These are phyloP conservation scores for Sebastes diaconus DNA, from an alignment of 2,797 vertebrate genomes.

Conservation along the genomic window DNA sequence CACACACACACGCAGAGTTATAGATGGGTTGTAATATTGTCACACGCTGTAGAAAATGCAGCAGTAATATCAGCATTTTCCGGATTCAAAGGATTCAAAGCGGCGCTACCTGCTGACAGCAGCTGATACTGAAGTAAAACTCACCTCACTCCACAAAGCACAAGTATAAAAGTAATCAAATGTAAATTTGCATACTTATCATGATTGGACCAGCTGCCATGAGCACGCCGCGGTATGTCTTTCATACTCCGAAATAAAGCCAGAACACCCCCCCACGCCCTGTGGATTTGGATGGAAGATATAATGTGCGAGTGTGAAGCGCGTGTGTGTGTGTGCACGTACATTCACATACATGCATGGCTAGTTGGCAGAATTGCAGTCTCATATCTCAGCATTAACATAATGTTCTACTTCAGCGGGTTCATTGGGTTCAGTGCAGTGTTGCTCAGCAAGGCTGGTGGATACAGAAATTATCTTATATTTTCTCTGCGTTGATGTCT, in stretches of 20 bases:
- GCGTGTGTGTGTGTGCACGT: neutral
- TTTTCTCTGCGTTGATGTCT: neutral
- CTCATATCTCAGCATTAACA: slow-evolving; percentile 62
- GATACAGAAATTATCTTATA: neutral
- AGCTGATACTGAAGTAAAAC: slow-evolving; percentile 59
- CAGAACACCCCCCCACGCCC: slow-evolving; percentile 16
- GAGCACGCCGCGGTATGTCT: slow-evolving; percentile 32
- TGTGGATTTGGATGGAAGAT: slow-evolving; percentile 38
- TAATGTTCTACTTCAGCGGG: slow-evolving; percentile 49
- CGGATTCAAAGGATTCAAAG: slow-evolving; percentile 42
- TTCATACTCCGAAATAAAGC: slow-evolving; percentile 54
- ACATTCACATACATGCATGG: slow-evolving; percentile 5
- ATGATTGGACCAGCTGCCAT: slow-evolving; percentile 62
- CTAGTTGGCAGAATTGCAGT: slow-evolving; percentile 48
- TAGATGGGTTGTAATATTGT: slow-evolving; percentile 44
- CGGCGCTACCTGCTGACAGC: slow-evolving; percentile 63
- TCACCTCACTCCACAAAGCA: slow-evolving; percentile 52
- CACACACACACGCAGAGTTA: slow-evolving; percentile 17
- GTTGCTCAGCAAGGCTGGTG: slow-evolving; percentile 1
- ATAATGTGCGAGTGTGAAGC: neutral
- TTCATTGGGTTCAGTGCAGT: slow-evolving; percentile 59
- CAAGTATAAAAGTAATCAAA: slow-evolving; percentile 62
- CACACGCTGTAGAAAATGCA: slow-evolving; percentile 38
- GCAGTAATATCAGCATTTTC: slow-evolving; percentile 63
- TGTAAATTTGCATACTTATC: slow-evolving; percentile 68